These are phyloP conservation scores for Calidris pugnax DNA, from an alignment of 2,113 vertebrate genomes.

Conservation along the genomic window DNA sequence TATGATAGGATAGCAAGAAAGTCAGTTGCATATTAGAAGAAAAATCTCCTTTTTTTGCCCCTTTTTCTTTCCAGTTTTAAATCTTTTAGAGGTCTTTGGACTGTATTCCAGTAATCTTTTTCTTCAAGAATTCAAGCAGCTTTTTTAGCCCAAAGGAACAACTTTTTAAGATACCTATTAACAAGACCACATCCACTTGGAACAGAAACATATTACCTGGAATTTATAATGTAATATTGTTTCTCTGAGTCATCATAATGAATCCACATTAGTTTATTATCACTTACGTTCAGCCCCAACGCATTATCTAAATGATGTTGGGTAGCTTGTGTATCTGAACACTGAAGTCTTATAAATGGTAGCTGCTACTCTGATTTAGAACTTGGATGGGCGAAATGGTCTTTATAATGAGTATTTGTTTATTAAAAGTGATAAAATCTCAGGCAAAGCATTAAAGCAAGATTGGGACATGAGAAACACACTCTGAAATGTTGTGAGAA, in stretches of 20 bases:
- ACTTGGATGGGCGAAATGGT: not conserved
- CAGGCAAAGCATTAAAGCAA: not conserved
- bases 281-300: not conserved
- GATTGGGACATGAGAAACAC: not conserved
- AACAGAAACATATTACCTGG: not conserved
- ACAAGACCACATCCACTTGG: not conserved
- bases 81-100: not conserved
- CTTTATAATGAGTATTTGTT: not conserved
- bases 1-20: not conserved
- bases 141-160: not conserved
- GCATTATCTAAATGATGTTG: not conserved
- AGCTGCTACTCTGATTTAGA: not conserved
- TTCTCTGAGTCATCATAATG: conserved; percentile 26
- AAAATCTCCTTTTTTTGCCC: not conserved
- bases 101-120: not conserved
- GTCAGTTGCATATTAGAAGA: not conserved
- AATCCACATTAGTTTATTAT: not conserved
- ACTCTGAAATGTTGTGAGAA: not conserved
- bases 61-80: not conserved
- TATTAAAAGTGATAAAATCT: conserved; percentile 2
- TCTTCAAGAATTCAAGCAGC: not conserved
- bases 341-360: not conserved
- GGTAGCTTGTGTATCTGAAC: not conserved
- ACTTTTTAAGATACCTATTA: not conserved
- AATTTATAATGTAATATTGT: conserved; percentile 1